Conservation (phyloP, 2,888 invertebrate genomes). For the Asteroscopus sphinx region DNA sequence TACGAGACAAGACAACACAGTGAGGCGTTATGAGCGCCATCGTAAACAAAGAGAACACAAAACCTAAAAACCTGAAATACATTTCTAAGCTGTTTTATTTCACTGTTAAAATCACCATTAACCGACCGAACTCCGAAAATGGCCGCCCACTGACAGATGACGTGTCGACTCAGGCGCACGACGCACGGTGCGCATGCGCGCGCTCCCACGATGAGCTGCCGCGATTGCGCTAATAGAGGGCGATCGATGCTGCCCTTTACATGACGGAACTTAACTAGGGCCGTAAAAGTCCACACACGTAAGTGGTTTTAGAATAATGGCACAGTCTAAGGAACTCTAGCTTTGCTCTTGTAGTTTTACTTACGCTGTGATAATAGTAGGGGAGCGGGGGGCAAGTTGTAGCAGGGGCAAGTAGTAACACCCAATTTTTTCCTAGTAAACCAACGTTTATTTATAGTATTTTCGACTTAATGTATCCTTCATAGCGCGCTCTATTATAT, state of each 20-base stretch:
- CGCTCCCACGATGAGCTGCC: slow-evolving; percentile 56
- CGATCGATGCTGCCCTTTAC: slow-evolving; percentile 57
- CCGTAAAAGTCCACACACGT: slow-evolving; percentile 46
- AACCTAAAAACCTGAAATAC: slow-evolving; percentile 38
- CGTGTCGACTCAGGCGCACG: slow-evolving; percentile 44
- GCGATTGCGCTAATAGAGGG: slow-evolving; percentile 57
- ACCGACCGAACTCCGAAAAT: slow-evolving; percentile 56
- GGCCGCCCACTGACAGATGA: slow-evolving; percentile 57
- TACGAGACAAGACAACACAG: slow-evolving; percentile 33
- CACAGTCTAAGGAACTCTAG: too few relatives aligned
- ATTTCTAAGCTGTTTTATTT: slow-evolving; percentile 40
- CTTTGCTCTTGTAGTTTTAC: too few relatives aligned
- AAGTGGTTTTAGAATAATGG: slow-evolving; percentile 48
- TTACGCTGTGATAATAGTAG: too few relatives aligned
- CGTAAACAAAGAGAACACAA: slow-evolving; percentile 34
- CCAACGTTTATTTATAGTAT: too few relatives aligned
- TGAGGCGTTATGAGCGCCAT: slow-evolving; percentile 30
- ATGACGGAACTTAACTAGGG: slow-evolving; percentile 46
- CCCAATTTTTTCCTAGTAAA: too few relatives aligned
- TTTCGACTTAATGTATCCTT: too few relatives aligned
- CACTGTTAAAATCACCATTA: slow-evolving; percentile 53
- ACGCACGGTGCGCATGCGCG: slow-evolving; percentile 30
- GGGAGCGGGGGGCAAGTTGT: too few relatives aligned
- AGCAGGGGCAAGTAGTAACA: too few relatives aligned
- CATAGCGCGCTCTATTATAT: too few relatives aligned